Conservation (phyloP, 2,797 vertebrate genomes). For the Loriculus beryllinus region DNA sequence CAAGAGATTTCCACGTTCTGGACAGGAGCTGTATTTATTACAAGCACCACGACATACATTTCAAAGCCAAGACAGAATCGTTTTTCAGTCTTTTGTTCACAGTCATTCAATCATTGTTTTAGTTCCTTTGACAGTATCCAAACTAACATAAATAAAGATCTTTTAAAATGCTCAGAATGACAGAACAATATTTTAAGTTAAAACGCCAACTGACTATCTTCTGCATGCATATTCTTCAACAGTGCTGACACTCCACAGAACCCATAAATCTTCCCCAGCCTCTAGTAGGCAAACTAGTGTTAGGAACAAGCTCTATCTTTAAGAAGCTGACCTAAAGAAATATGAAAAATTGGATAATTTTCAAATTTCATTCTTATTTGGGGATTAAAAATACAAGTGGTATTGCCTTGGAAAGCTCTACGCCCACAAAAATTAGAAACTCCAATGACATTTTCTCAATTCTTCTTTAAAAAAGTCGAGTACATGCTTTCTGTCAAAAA, state of each 20-base stretch:
- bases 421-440: neutral
- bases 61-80: neutral
- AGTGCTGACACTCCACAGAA: neutral
- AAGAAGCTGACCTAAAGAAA: neutral
- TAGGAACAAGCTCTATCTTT: neutral
- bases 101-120: neutral
- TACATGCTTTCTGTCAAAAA: neutral
- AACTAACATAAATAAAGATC: neutral
- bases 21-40: neutral
- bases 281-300: neutral
- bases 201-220: neutral
- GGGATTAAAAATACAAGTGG: neutral
- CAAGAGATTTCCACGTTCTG: neutral
- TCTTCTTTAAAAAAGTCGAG: neutral
- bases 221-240: neutral
- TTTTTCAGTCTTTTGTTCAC: neutral
- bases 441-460: neutral
- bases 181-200: neutral
- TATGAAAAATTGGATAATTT: neutral
- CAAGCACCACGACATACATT: neutral
- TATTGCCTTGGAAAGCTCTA: neutral
- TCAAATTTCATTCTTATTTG: neutral
- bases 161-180: neutral
- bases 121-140: neutral
- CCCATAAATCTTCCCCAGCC: neutral